These are phyloP conservation scores for Encarsia formosa DNA, from an alignment of 2,888 invertebrate species.

Conservation along the genomic window DNA sequence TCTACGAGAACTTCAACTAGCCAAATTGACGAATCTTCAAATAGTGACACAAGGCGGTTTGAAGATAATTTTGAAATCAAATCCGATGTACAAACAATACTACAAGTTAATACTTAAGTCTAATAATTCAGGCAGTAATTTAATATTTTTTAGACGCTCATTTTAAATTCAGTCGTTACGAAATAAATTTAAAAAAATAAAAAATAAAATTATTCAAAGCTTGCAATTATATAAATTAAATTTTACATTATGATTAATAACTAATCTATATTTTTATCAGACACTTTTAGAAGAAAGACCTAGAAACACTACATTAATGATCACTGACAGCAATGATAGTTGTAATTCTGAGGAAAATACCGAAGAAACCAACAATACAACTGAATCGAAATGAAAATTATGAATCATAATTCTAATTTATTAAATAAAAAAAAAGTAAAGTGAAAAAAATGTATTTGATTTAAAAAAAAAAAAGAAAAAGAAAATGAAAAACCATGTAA, in stretches of 20 bases:
- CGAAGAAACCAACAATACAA: slow-evolving; percentile 1
- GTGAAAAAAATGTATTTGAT: slow-evolving; percentile 3
- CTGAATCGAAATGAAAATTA: background rate
- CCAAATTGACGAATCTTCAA: background rate
- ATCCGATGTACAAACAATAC: slow-evolving; percentile 28
- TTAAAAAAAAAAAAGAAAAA: slow-evolving; percentile 6
- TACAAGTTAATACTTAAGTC: slow-evolving; percentile 26
- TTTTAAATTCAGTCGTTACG: too few species aligned
- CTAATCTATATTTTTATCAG: slow-evolving; percentile 13
- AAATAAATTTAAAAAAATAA: too few species aligned
- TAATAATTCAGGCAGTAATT: too few species aligned
- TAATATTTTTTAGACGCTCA: too few species aligned
- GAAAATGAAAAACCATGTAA: background rate
- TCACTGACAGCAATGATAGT: slow-evolving; percentile 12
- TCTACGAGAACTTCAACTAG: slow-evolving; percentile 1
- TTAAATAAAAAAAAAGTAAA: background rate
- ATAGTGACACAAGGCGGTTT: background rate
- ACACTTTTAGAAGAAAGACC: slow-evolving; percentile 26
- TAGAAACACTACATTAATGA: slow-evolving; percentile 2
- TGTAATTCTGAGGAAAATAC: slow-evolving; percentile 2
- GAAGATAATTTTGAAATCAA: slow-evolving; percentile 9
- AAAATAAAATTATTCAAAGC: too few species aligned
- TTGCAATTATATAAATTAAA: too few species aligned
- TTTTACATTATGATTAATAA: slow-evolving; percentile 1
- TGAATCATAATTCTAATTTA: background rate